phyloP scores from a whole-genome alignment of 2,888 invertebrate species.

The Alloplasta piceator region DNA sequence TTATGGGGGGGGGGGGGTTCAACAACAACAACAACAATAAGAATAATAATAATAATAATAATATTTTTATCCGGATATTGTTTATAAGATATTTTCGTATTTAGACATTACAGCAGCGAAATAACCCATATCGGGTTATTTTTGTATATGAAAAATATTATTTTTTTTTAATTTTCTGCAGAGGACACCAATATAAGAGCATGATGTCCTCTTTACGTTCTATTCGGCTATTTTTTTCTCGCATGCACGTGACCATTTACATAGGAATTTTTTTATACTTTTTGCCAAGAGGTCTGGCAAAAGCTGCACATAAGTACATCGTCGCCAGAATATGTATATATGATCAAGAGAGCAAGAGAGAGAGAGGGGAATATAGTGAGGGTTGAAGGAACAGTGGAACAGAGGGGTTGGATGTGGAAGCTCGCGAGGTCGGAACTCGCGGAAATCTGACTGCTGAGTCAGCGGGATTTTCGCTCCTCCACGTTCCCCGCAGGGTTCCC shows the following conservation, averaged over 20 bases:
- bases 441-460: slow-evolving; percentile 69
- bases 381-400: neutral
- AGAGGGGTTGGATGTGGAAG: neutral
- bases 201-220: neutral
- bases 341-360: neutral
- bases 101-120: too few relatives aligned
- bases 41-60: too few relatives aligned
- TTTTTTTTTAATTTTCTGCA: too few relatives aligned
- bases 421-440: slow-evolving; percentile 48
- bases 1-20: too few relatives aligned
- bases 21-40: too few relatives aligned
- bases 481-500: slow-evolving; percentile 47
- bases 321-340: slow-evolving; percentile 10
- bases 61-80: too few relatives aligned
- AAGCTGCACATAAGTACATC: slow-evolving; percentile 53
- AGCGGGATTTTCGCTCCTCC: slow-evolving; percentile 65
- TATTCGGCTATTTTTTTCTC: neutral
- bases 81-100: too few relatives aligned
- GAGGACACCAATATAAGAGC: too few relatives aligned
- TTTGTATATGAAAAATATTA: too few relatives aligned
- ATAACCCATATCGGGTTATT: too few relatives aligned
- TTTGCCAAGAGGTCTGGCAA: slow-evolving; percentile 8
- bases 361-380: too few relatives aligned
- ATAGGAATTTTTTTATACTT: neutral
- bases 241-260: neutral